Base-by-base conservation (phyloP, 2,113 vertebrate genomes). In the Condylura cristata region DNA sequence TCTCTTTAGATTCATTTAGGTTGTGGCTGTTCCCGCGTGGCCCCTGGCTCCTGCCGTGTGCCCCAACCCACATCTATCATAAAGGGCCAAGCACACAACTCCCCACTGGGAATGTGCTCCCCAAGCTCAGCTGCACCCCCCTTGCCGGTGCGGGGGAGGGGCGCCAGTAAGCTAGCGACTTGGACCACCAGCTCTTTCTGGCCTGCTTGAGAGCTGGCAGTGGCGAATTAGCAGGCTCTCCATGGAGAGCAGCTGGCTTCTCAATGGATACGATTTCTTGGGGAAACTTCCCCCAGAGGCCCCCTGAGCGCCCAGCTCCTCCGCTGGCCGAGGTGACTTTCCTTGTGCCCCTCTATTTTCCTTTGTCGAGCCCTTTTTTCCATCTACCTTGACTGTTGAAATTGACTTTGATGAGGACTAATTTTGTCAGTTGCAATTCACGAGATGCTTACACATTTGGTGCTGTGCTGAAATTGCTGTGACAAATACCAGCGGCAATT, bases 361-460 rank as follows among this genome's bases (percentile, higher is more conserved):
- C 44, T 66, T n/a, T 8, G 13, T 48, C 72, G 1, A 3, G 34
- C 16, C 39, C 71, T 5, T 65, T 72, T 76, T 28, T 34, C 90
- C 76, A 1, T 66, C 93, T 60, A 89, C 76, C 68, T 85, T 88
- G 87, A 90, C 41, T 22, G 63, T 89, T 96, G 80, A 93, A 56
- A 93, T 76, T 75, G 97, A 92, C 93, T 96, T 90, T 93, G 95
- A 96, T 83, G 88, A 91, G 63, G 20, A 83, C 96, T 93, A 66
- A 95, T 96, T 97, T 95, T 82, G 61, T 70, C 58, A 0, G 78
- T 56, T 94, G 92, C 90, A 80, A 92, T 93, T 90, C 71, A 46
- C 14, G 80, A 91, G 96, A 46, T 0, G 1, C 79, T 88, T 26
- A 30, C 16, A 6, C 41, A 32, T n/a, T n/a, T 8, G 0, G 53